Evolutionary conservation across 2,113 vertebrate species (phyloP).

Genomic region (Indri indri): DNA sequence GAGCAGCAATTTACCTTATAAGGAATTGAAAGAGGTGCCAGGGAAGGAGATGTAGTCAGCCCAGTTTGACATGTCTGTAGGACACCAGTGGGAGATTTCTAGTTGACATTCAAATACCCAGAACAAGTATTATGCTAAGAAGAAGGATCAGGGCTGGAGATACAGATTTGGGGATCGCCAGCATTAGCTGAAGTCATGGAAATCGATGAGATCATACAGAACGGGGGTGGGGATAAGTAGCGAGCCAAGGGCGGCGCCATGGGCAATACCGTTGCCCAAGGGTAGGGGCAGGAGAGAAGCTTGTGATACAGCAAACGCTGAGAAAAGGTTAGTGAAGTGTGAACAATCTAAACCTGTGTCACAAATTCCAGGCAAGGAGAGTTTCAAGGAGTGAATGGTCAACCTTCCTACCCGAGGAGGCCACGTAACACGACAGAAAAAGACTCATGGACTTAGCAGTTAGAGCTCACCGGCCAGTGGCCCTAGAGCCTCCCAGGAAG

Average conservation of each 20-base stretch:
- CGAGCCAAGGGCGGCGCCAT: background rate
- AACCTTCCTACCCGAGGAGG: accelerated
- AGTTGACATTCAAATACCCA: background rate
- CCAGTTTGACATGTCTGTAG: background rate
- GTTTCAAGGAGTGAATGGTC: background rate
- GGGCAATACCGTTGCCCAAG: background rate
- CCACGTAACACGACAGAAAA: background rate
- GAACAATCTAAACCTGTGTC: background rate
- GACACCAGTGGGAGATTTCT: background rate
- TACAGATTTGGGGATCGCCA: background rate
- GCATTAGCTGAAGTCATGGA: background rate
- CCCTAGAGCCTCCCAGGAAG: accelerated
- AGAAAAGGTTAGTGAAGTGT: background rate
- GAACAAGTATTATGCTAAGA: background rate
- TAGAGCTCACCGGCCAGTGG: background rate
- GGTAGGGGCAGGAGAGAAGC: background rate
- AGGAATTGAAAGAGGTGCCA: background rate
- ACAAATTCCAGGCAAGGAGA: background rate
- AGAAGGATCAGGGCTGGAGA: background rate
- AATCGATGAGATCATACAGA: background rate
- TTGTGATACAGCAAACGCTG: background rate
- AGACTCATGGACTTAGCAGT: background rate
- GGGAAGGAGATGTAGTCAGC: background rate
- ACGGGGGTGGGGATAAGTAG: background rate
- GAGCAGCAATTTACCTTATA: background rate